Evolutionary conservation across 2,888 invertebrate genomes (phyloP).

Genomic region (Euphydryas editha): DNA sequence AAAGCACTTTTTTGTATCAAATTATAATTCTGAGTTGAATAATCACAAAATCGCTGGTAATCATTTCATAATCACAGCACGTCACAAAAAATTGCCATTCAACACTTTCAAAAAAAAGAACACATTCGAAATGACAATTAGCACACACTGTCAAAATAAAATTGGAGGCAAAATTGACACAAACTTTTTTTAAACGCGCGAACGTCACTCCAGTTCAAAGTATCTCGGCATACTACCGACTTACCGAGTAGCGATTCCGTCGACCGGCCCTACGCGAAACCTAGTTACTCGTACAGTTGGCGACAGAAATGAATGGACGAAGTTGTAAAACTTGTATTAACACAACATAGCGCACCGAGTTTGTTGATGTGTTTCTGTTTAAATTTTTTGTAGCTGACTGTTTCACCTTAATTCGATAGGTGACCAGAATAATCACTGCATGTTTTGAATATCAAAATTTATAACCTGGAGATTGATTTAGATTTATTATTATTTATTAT

Average conservation of each 20-base stretch:
- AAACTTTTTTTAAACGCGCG: conserved; percentile 40
- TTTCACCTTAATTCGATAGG: conserved; percentile 16
- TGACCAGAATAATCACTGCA: conserved; percentile 14
- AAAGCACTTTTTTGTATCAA: neutral
- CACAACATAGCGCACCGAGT: neutral
- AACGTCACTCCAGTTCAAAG: conserved; percentile 49
- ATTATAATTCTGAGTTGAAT: neutral
- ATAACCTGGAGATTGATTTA: neutral
- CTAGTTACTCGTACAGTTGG: conserved; percentile 25
- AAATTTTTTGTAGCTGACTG: conserved; percentile 15
- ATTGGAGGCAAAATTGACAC: conserved; percentile 49
- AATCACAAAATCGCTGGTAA: neutral
- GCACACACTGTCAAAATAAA: conserved; percentile 42
- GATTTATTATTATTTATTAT: neutral
- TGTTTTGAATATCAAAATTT: conserved; percentile 10
- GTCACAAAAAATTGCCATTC: conserved; percentile 34
- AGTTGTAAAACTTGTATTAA: neutral
- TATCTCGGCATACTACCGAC: conserved; percentile 53
- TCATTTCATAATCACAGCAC: conserved; percentile 37
- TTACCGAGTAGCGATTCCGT: conserved; percentile 20
- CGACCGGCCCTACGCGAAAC: conserved; percentile 34
- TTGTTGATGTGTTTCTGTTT: neutral
- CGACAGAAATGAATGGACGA: conserved; percentile 8
- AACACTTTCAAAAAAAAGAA: conserved; percentile 37
- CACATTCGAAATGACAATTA: conserved; percentile 36